phyloP scores from a whole-genome alignment of 1,140 invertebrate species.

The Eubasilissa regina region DNA sequence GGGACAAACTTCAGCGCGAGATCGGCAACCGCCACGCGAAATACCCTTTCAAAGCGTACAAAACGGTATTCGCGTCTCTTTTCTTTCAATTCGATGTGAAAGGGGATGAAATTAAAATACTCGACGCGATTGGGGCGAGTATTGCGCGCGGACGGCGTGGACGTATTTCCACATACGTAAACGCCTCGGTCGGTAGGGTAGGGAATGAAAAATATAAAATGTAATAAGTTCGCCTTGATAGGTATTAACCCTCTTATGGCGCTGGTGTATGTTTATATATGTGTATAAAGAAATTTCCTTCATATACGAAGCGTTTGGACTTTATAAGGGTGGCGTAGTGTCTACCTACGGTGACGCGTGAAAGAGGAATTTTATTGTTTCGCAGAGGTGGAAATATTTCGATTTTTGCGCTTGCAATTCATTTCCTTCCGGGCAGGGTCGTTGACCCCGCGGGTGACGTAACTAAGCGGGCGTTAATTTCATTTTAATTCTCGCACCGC shows the following conservation, averaged over 20 bases:
- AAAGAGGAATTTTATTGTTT: constrained; percentile 36
- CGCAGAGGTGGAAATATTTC: constrained; percentile 37
- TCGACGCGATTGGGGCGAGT: neutral
- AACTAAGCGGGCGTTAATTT: no score
- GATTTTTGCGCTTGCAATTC: constrained; percentile 40
- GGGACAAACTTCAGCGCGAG: constrained; percentile 7
- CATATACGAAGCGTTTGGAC: constrained; percentile 20
- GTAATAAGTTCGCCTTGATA: constrained; percentile 54
- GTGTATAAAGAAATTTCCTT: constrained; percentile 33
- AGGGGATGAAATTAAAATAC: constrained; percentile 3
- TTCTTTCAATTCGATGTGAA: neutral
- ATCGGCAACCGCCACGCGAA: neutral
- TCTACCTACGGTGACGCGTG: constrained; percentile 20
- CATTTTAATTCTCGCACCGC: no score
- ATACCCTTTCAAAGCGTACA: constrained; percentile 12
- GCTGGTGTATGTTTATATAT: constrained; percentile 32
- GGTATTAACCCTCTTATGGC: constrained; percentile 51
- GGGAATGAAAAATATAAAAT: constrained; percentile 52
- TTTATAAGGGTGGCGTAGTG: neutral
- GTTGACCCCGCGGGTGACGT: neutral
- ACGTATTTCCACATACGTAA: constrained; percentile 33
- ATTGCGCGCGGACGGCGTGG: constrained; percentile 10
- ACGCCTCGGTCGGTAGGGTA: constrained; percentile 39
- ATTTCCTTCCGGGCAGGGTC: constrained; percentile 18
- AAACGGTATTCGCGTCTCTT: constrained; percentile 17